phyloP scores from a whole-genome alignment of 2,113 vertebrate species.

The Aptenodytes patagonicus region DNA sequence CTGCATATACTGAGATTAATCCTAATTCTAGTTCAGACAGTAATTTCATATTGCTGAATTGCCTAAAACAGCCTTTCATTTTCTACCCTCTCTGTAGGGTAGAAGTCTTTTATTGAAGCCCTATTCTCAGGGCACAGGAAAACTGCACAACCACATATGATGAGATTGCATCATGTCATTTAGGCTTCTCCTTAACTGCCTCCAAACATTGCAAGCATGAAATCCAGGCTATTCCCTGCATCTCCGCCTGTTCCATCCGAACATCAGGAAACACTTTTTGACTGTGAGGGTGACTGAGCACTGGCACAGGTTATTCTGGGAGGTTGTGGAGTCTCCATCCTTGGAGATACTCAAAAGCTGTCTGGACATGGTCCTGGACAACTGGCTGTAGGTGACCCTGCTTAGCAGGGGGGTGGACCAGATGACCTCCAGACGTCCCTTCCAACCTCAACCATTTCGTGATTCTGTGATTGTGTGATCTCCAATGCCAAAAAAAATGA shows the following conservation, averaged over 20 bases:
- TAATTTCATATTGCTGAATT: neutral
- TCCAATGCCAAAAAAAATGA: neutral
- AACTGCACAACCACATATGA: neutral
- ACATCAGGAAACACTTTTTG: neutral
- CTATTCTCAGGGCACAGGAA: neutral
- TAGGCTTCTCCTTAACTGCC: neutral
- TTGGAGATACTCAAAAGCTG: neutral
- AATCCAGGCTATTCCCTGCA: neutral
- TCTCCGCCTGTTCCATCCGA: neutral
- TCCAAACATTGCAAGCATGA: neutral
- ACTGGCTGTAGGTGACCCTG: neutral
- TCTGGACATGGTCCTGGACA: neutral
- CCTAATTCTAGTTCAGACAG: neutral
- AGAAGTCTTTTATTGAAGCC: neutral
- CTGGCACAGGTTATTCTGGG: neutral
- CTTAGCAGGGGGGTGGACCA: neutral
- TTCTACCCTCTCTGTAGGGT: neutral
- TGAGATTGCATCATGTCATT: neutral
- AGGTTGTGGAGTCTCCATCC: neutral
- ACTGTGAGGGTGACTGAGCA: neutral
- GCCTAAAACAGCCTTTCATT: neutral
- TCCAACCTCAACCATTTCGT: neutral
- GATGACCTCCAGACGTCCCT: neutral
- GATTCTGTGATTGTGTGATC: neutral
- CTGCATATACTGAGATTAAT: neutral